Base-by-base conservation (phyloP, 2,888 invertebrate species). In the Lucinisca nassula region DNA sequence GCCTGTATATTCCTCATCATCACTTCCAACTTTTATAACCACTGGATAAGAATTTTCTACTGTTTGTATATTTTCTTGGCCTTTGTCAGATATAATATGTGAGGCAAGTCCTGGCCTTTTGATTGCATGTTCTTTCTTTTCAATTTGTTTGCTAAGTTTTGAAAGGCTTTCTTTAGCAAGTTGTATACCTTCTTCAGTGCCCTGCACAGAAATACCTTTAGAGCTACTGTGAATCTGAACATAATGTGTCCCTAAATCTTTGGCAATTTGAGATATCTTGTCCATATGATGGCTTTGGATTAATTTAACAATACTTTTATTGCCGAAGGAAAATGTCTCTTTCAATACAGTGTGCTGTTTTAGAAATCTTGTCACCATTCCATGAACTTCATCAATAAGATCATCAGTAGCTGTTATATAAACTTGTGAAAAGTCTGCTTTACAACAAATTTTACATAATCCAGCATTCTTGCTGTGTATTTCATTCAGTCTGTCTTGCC, bases 401-500 rank as follows among this genome's bases (percentile, higher is more conserved):
- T 72, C 72, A 37, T 32, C 35, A n/a, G 37, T 72, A 1, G 72
- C 38, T n/a, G 38, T 38, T 6, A 72, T 21, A 24, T 37, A 24
- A 14, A 72, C 40, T n/a, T 38, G 14, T 1, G 72, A 38, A 30
- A 72, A 72, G 37, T 72, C 72, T 40, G 35, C 61, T 27, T 30
- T 61, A 4, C 6, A 3, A 61, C 30, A 10, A 10, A 61, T 61
- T 30, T 61, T 61, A 61, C 61, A 27, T 27, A 30, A 1, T 10
- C 61, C 61, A 27, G 3, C 10, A 30, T 61, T 30, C 74, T 45
- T 12, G 40, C 67, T 17, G 70, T 80, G 37, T 58, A 81, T 32
- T 84, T 81, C 24, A 74, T 83, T 24, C 74, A 73, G 6, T 55
- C 51, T 61, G 24, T 61, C 61, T 30, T 61, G 14, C 87, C 90